phyloP scores from a whole-genome alignment of 2,888 invertebrate genomes.

The Epinotia brunnichana region DNA sequence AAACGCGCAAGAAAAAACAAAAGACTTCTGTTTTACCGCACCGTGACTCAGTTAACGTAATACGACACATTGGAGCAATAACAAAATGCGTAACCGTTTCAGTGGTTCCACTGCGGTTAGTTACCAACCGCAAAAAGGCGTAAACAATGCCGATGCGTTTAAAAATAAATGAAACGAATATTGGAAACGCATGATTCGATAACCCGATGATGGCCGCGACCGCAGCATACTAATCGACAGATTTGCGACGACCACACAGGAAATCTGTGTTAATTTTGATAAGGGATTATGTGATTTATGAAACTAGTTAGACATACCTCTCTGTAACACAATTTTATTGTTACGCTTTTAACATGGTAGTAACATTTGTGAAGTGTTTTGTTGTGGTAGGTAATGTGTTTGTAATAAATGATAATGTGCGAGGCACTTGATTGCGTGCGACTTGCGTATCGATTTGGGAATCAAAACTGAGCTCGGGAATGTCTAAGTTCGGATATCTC shows the following conservation, averaged over 20 bases:
- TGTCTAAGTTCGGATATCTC: too few relatives aligned
- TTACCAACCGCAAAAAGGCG: slow-evolving; percentile 54
- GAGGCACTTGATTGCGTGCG: background rate
- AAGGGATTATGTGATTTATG: background rate
- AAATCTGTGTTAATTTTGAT: slow-evolving; percentile 40
- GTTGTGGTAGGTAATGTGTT: slow-evolving; percentile 1
- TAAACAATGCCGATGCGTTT: slow-evolving; percentile 56
- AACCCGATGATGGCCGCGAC: slow-evolving; percentile 64
- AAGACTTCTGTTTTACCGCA: background rate
- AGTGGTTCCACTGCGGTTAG: slow-evolving; percentile 42
- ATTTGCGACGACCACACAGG: slow-evolving; percentile 69
- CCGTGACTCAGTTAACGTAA: slow-evolving; percentile 1
- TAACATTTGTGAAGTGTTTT: background rate
- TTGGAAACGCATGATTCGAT: slow-evolving; percentile 63
- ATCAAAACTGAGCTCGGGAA: too few relatives aligned
- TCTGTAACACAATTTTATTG: background rate
- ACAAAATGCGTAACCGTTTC: slow-evolving; percentile 47
- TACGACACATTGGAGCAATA: slow-evolving; percentile 19
- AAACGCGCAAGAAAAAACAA: slow-evolving; percentile 2
- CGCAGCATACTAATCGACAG: slow-evolving; percentile 58
- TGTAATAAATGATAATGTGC: background rate
- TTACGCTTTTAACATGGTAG: background rate
- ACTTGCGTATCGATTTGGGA: background rate
- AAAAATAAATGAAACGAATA: slow-evolving; percentile 60
- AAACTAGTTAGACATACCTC: background rate